A percentile compares a stretch with the other conserved stretches of the same genome.
Conservation (phyloP, 2,797 vertebrate genomes). For the Dicrostonyx torquatus region DNA sequence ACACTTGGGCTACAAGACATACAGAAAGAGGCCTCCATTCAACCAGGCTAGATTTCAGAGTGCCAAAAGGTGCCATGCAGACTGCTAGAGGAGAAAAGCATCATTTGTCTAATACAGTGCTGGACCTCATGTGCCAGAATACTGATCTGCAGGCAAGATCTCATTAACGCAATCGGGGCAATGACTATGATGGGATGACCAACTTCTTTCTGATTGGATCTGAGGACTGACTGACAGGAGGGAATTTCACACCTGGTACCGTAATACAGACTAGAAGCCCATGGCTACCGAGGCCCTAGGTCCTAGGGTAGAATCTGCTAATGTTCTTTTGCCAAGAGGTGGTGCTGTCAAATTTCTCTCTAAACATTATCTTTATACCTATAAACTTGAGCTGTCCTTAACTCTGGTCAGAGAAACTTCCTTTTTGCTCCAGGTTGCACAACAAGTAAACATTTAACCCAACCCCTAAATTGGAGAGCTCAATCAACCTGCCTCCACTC, state of each 20-base stretch:
- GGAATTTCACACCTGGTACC: background rate
- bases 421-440: background rate
- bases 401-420: background rate
- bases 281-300: background rate
- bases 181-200: background rate
- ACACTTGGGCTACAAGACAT: background rate
- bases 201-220: background rate
- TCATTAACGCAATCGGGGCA: background rate
- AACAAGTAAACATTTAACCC: background rate
- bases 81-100: background rate
- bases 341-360: background rate
- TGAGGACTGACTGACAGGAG: background rate
- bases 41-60: background rate
- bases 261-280: background rate
- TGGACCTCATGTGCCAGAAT: background rate
- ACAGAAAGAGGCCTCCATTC: background rate
- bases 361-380: background rate
- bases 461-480: background rate
- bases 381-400: background rate
- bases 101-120: background rate
- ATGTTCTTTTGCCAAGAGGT: background rate
- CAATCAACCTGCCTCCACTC: background rate
- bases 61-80: background rate
- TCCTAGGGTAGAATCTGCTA: background rate
- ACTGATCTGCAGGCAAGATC: background rate